A percentile compares a stretch with the other conserved stretches of the same genome.
These are phyloP conservation scores for Prenolepis imparis DNA, from an alignment of 2,888 invertebrate species.

Conservation along the genomic window DNA sequence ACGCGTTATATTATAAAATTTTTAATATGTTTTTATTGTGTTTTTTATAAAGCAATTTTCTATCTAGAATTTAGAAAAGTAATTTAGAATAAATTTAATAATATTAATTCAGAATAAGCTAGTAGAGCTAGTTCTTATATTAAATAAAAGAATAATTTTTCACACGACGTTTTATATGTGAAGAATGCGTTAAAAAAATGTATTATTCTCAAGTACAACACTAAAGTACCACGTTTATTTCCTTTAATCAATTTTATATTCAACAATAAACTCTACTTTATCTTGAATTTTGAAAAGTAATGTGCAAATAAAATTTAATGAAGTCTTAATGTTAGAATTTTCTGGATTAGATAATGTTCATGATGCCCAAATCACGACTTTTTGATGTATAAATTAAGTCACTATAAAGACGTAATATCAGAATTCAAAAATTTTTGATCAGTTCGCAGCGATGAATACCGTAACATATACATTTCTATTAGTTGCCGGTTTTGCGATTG, in stretches of 20 bases:
- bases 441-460: neutral
- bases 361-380: neutral
- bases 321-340: neutral
- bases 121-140: neutral
- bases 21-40: no score
- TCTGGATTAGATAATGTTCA: neutral
- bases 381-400: neutral
- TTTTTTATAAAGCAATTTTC: neutral
- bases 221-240: neutral
- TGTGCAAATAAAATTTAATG: neutral
- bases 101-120: neutral
- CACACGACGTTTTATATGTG: neutral
- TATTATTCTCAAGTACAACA: neutral
- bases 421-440: neutral
- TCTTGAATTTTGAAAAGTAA: slow-evolving; percentile 1
- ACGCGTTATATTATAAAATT: no score
- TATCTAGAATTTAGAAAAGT: no score
- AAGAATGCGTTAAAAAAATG: neutral
- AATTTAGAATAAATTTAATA: neutral
- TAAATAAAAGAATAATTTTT: neutral
- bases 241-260: slow-evolving; percentile 3
- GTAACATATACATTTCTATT: neutral
- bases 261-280: neutral
- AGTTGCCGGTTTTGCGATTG: neutral
- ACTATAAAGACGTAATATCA: neutral